phyloP scores from a whole-genome alignment of 2,888 invertebrate species.

The Labia minor region DNA sequence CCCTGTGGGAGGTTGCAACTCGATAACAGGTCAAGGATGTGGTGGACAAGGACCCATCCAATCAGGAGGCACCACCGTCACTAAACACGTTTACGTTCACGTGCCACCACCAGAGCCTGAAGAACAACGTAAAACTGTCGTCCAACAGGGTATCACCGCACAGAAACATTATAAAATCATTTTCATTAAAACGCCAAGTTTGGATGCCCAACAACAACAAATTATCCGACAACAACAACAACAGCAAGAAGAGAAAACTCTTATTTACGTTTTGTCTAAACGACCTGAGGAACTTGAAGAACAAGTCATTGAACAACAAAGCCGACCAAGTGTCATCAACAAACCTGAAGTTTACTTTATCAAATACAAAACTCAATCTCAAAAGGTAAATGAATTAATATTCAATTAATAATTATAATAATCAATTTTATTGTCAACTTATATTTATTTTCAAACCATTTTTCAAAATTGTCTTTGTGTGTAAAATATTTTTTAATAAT shows the following conservation, averaged over 20 bases:
- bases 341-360: slow-evolving; percentile 88
- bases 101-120: slow-evolving; percentile 78
- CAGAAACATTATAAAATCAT: slow-evolving; percentile 88
- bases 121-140: slow-evolving; percentile 52
- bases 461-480: background rate
- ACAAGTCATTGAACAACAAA: slow-evolving; percentile 60
- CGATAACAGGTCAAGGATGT: slow-evolving; percentile 20
- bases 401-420: no score
- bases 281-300: slow-evolving; percentile 77
- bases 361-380: slow-evolving; percentile 58
- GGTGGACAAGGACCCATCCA: slow-evolving; percentile 19
- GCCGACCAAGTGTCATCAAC: slow-evolving; percentile 67
- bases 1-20: slow-evolving; percentile 19
- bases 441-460: background rate
- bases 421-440: no score
- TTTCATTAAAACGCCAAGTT: slow-evolving; percentile 82
- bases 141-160: slow-evolving; percentile 54
- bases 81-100: slow-evolving; percentile 82
- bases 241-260: slow-evolving; percentile 70
- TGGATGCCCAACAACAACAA: slow-evolving; percentile 70
- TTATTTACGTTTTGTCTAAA: slow-evolving; percentile 81
- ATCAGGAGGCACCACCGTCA: slow-evolving; percentile 45
- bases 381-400: background rate
- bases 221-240: slow-evolving; percentile 61
- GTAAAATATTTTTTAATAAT: no score